Base-by-base conservation (phyloP, 1,140 invertebrate species). In the Drosophila nikananu region DNA sequence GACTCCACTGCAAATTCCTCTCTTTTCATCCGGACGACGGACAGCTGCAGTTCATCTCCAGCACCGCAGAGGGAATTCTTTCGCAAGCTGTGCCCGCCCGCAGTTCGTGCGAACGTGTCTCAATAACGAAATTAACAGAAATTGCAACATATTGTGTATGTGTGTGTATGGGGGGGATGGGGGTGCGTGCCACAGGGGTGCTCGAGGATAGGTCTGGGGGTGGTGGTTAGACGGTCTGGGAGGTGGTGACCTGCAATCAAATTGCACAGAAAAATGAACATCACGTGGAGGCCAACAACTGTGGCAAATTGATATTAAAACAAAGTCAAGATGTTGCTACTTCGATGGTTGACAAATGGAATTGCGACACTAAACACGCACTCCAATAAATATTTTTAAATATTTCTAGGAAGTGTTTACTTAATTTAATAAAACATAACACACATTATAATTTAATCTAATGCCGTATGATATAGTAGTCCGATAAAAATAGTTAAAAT, bases 41-140 rank as follows among this genome's bases (percentile, higher is more conserved):
- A 54, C 67, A 70, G 74, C 55, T 81, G 70, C 81, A 83, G 52
- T 80, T 76, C 71, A 77, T 71, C 71, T 72, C 42, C 55, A 21
- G 23, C 52, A 55, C 51, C 62, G 41, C 55, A 64, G 42, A 25
- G 48, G 60, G 51, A 83, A 80, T 70, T 65, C 72, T 63, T 67
- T 70, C 63, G 60, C 83, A 86, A 86, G 77, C 80, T 87, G 83
- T 83, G 68, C 35, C 52, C 70, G 70, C 35, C 75, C 84, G 70
- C 68, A 87, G 68, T 83, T 87, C 66, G 77, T 81, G 73, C 73
- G 77, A 89, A 87, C 84, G 84, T 87, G 84, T 89, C 80, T 83
- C 84, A 83, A 87, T 87, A 87, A 87, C 84, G 80, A 87, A 89
- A 87, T 87, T 87, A 87, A 87, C 84, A 87, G 84, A 89, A 87